phyloP scores from a whole-genome alignment of 2,888 invertebrate genomes.

The Saturnia japonica region DNA sequence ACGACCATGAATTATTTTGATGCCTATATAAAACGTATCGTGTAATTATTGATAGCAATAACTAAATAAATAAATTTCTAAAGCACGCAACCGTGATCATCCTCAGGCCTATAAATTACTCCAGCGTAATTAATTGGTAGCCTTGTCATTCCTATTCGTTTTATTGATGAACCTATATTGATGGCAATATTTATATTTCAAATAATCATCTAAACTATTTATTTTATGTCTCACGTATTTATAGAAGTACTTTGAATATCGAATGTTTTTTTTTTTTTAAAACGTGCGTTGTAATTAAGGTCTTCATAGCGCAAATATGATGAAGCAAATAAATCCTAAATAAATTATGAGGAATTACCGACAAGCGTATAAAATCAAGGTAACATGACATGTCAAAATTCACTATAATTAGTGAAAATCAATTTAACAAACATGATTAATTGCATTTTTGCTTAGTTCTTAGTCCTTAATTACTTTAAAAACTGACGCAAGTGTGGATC shows the following conservation, averaged over 20 bases:
- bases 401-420: background rate
- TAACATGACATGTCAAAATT: too few species aligned
- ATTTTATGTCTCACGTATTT: constrained; percentile 3
- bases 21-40: constrained; percentile 33
- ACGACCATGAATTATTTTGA: constrained; percentile 21
- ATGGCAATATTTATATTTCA: constrained; percentile 34
- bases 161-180: constrained; percentile 42
- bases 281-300: background rate
- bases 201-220: constrained; percentile 25
- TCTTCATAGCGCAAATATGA: background rate
- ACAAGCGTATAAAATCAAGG: background rate
- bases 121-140: constrained; percentile 43
- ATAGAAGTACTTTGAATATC: background rate
- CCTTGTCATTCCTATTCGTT: constrained; percentile 56
- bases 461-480: background rate
- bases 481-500: background rate
- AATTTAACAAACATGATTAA: background rate
- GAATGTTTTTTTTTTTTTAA: background rate
- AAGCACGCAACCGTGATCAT: constrained; percentile 58
- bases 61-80: constrained; percentile 47
- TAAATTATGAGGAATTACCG: background rate
- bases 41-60: constrained; percentile 33
- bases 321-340: background rate
- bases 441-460: background rate
- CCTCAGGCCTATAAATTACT: constrained; percentile 44